Base-by-base conservation (phyloP, 1,140 invertebrate species). In the Cyclargus thomasi region DNA sequence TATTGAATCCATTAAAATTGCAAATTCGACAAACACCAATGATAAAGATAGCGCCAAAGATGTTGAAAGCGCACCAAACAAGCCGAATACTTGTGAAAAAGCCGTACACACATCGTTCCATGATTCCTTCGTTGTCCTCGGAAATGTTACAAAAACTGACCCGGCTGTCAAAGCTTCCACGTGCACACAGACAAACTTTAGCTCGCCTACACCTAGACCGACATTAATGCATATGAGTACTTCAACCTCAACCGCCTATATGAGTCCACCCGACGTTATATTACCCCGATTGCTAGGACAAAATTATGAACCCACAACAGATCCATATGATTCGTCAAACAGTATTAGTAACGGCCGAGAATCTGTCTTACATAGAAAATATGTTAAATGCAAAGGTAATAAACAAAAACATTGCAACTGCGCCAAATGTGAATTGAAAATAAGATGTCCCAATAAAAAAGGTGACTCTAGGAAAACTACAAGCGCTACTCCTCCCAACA, bases 261-360 rank as follows among this genome's bases (percentile, higher is more conserved):
- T 91, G 86, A 91, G 89, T 67, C 90, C 89, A 8, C 90, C 90
- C 29, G 90, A 91, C 63, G 64, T 84, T 62, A 75, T 91, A 17
- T 69, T 88, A 69, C 88, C 89, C 0, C 74, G 80, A 64, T 86
- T 75, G 67, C 72, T 90, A 23, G 82, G 71, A 77, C 70, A 75
- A 57, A 72, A 73, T 66, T 73, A 76, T 55, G 47, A 66, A 20
- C 65, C 71, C 0, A 70, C 70, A 16, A 71, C 74, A 23, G 74
- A 76, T 68, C 67, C 71, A 10, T 75, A 76, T 55, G 73, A 78
- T 17, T 67, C 72, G 21, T 69, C 65, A 62, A 69, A 72, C 22
- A 73, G 57, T 53, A 59, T 53, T 20, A 17, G 23, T 5, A 17
- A 39, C 16, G 18, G 35, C 6, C 14, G 59, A 5, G 20, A 39